Percentiles rank a stretch among this genome's conserved stretches.
phyloP scores from a whole-genome alignment of 2,888 invertebrate genomes.

The Sphaerophoria rueppellii region DNA sequence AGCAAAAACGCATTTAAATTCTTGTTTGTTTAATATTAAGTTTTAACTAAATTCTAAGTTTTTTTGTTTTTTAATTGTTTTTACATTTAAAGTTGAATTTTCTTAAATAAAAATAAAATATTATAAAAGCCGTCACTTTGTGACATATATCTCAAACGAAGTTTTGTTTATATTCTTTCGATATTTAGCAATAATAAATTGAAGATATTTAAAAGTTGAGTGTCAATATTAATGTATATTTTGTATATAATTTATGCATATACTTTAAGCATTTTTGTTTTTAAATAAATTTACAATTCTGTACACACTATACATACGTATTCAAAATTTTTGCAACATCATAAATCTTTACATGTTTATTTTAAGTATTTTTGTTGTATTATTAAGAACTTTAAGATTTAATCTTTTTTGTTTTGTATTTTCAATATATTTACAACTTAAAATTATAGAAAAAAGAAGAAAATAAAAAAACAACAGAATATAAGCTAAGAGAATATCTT shows the following conservation, averaged over 20 bases:
- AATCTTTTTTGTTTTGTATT: conserved; percentile 48
- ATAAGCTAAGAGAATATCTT: conserved; percentile 30
- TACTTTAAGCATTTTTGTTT: conserved; percentile 56
- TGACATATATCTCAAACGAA: conserved; percentile 74
- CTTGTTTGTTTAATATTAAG: conserved; percentile 31
- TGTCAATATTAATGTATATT: conserved; percentile 65
- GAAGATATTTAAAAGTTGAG: conserved; percentile 68
- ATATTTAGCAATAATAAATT: conserved; percentile 58
- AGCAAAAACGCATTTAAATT: conserved; percentile 61
- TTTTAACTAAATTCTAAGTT: conserved; percentile 52
- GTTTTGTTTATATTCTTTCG: conserved; percentile 60
- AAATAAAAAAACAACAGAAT: conserved; percentile 37
- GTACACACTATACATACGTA: conserved; percentile 51
- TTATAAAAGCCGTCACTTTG: conserved; percentile 75
- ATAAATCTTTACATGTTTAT: conserved; percentile 14
- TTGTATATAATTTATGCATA: conserved; percentile 5
- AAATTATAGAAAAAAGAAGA: conserved; percentile 28
- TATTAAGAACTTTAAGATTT: conserved; percentile 64
- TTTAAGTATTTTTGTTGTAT: conserved; percentile 54
- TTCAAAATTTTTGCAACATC: conserved; percentile 52
- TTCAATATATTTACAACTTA: conserved; percentile 69
- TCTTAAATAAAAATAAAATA: conserved; percentile 72
- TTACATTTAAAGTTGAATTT: conserved; percentile 46
- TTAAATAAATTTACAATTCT: conserved; percentile 62
- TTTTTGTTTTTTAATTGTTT: conserved; percentile 24